Evolutionary conservation across 2,797 vertebrate genomes (phyloP), one percentile per base, ranked within the genome.

Genomic region (Spheniscus humboldti): DNA sequence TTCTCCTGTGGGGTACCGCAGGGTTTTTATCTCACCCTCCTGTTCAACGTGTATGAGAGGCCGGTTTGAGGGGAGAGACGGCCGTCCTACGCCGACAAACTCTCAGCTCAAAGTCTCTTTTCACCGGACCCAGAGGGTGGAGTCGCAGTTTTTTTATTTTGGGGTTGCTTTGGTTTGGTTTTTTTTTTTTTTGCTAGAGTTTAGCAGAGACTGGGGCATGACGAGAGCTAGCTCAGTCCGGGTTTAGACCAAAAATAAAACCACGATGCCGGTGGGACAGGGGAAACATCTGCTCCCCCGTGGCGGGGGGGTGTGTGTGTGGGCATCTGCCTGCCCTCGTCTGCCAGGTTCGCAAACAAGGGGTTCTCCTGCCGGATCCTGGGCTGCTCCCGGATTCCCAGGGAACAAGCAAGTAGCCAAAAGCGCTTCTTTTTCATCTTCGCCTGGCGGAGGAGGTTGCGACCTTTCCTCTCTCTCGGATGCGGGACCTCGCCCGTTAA

Each of bases 21-120:
- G 92, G 95, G 92, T 84, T 59, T 31, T 22, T 24, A 47, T 28
- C 88, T 94, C 96, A 47, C 94, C 95, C 94, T 96, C 94, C 56
- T 93, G 80, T 41, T 92, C 94, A 95, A 86, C 76, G 76, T 45
- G 88, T 86, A 94, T 39, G 92, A 93, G 92, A 94, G 92, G 96
- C 91, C 64, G 47, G n/a, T 23, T 74, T 67, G 57, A 39, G 50
- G 86, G 14, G 72, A n/a, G 90, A 53, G 37, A 53, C 52, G 56
- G 74, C 67, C 60, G 30, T 52, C 63, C 45, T 27, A 50, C 16
- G 69, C 91, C 91, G 92, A 59, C 64, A 45, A 55, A 56, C 84
- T 88, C 80, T 73, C 94, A 71, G 85, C 91, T 93, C 80, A 17
- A 18, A 87, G 67, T 88, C 86, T 85, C 81, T 92, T 53, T 80